Percentiles rank a stretch among this genome's conserved stretches.
Evolutionary conservation across 2,113 vertebrate genomes (phyloP).

Genomic region (Chloropsis hardwickii): DNA sequence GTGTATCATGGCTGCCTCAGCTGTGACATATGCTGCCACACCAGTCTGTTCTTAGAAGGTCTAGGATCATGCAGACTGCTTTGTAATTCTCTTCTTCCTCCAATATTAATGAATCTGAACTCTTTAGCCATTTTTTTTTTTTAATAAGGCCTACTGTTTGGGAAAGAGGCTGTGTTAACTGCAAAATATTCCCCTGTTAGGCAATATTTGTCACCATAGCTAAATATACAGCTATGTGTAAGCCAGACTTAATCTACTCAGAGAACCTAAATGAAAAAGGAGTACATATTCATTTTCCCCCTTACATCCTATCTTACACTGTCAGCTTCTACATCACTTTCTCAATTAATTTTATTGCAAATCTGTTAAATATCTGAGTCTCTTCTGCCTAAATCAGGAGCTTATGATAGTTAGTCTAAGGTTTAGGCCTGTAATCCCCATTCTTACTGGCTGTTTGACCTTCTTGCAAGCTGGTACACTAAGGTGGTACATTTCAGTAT

Average conservation of each 20-base stretch:
- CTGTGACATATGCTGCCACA: no score
- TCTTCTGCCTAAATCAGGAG: constrained; percentile 13
- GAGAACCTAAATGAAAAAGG: neutral
- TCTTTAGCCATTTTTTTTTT: neutral
- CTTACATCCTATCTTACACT: neutral
- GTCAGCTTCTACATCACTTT: neutral
- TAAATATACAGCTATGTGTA: neutral
- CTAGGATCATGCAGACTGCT: neutral
- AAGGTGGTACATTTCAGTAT: neutral
- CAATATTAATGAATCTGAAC: neutral
- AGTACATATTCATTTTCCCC: neutral
- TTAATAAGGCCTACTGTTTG: neutral
- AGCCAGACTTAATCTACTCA: neutral
- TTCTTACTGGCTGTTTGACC: constrained; percentile 38
- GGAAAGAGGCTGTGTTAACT: neutral
- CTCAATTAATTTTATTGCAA: constrained; percentile 42
- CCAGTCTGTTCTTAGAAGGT: neutral
- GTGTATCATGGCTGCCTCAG: no score
- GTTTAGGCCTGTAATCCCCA: constrained; percentile 53
- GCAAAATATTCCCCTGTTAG: neutral
- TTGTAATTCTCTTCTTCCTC: neutral
- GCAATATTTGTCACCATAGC: neutral
- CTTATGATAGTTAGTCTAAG: constrained; percentile 52
- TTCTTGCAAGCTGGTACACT: constrained; percentile 4
- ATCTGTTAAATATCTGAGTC: constrained; percentile 50